phyloP scores from a whole-genome alignment of 2,888 invertebrate species.

The Rhodophaea formosa region DNA sequence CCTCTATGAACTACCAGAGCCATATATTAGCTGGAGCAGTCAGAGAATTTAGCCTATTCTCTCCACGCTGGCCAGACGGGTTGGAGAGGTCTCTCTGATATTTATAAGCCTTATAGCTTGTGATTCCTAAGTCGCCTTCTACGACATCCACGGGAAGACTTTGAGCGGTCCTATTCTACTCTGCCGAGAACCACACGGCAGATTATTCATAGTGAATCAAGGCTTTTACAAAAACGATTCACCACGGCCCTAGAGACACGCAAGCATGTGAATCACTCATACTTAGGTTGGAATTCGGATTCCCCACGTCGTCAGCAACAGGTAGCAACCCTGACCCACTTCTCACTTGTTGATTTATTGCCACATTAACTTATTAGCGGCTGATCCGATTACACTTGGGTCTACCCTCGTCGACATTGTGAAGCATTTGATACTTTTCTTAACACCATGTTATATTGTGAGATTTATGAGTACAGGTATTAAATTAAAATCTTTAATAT shows the following conservation, averaged over 20 bases:
- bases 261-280: conserved; percentile 1
- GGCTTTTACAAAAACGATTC: not conserved
- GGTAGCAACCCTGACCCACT: conserved; percentile 41
- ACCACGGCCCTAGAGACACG: not conserved
- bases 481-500: not conserved
- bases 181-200: no score
- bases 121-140: no score
- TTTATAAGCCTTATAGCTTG: no score
- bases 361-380: conserved; percentile 35
- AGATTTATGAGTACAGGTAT: not conserved
- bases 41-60: no score
- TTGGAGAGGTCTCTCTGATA: no score
- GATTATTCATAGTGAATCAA: no score
- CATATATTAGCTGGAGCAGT: no score
- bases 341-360: conserved; percentile 42
- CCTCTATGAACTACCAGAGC: no score
- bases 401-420: conserved; percentile 26
- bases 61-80: no score
- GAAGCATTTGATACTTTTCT: not conserved
- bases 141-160: no score
- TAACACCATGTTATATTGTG: not conserved
- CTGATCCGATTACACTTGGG: conserved; percentile 36
- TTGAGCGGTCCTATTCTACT: no score
- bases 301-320: not conserved
- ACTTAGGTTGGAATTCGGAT: not conserved